phyloP scores from a whole-genome alignment of 2,113 vertebrate species.

The Poicephalus gulielmi region DNA sequence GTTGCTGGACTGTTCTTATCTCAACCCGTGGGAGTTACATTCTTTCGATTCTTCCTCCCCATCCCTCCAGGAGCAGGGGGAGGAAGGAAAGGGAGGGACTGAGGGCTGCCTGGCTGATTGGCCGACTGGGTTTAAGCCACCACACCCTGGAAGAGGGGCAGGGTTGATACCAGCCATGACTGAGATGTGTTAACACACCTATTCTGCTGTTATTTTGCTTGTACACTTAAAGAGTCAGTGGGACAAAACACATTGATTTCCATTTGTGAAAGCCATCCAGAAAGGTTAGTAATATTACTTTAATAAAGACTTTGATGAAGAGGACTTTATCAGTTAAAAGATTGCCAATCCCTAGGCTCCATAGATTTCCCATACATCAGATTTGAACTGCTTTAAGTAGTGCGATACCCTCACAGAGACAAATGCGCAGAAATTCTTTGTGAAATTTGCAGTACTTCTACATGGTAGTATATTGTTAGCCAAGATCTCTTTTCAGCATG shows the following conservation, averaged over 20 bases:
- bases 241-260: not conserved
- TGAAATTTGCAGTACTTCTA: accelerated
- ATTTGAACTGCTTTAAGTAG: not conserved
- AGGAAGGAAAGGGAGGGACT: too few relatives aligned
- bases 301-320: not conserved
- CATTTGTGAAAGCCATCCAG: not conserved
- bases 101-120: too few relatives aligned
- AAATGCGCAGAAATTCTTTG: not conserved
- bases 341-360: not conserved
- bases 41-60: too few relatives aligned
- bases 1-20: too few relatives aligned
- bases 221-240: not conserved
- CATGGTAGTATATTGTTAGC: accelerated
- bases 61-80: too few relatives aligned
- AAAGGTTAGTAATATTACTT: not conserved
- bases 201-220: not conserved
- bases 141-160: not conserved
- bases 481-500: not conserved
- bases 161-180: not conserved
- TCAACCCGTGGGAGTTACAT: too few relatives aligned
- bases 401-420: not conserved
- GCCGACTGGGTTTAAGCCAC: too few relatives aligned
- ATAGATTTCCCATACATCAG: not conserved
- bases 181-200: not conserved
- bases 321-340: not conserved